Percentiles rank a stretch among this genome's conserved stretches.
These are phyloP conservation scores for Microctenopoma steveboyesi DNA, from an alignment of 2,797 vertebrate genomes.

Conservation along the genomic window DNA sequence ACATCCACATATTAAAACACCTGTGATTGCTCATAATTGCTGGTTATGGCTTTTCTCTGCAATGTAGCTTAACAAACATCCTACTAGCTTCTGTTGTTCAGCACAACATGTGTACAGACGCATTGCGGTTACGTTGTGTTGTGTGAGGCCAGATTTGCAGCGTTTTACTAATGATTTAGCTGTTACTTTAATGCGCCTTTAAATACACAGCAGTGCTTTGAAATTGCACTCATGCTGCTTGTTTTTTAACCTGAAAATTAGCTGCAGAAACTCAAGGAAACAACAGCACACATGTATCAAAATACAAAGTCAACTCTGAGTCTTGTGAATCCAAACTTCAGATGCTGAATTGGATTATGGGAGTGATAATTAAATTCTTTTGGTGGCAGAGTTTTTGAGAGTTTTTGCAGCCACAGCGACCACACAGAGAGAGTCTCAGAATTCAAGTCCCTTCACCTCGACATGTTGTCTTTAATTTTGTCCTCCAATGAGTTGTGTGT, in stretches of 20 bases:
- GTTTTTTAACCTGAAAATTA: constrained; percentile 9
- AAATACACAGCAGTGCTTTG: constrained; percentile 9
- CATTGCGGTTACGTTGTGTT: constrained; percentile 21
- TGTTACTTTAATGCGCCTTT: constrained; percentile 5
- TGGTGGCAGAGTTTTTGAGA: constrained; percentile 53
- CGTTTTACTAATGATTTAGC: constrained; percentile 13
- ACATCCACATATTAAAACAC: constrained; percentile 41
- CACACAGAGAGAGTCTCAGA: constrained; percentile 49
- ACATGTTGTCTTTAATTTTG: constrained; percentile 65
- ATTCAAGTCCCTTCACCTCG: constrained; percentile 53
- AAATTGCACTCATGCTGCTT: neutral
- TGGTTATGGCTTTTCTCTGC: constrained; percentile 32
- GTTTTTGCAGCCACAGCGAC: constrained; percentile 43
- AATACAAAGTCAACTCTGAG: constrained; percentile 26
- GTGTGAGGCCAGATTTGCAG: constrained; percentile 1
- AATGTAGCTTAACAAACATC: constrained; percentile 26
- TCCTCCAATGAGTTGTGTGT: constrained; percentile 48
- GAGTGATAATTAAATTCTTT: constrained; percentile 49
- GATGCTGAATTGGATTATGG: constrained; percentile 45
- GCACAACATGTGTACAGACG: neutral
- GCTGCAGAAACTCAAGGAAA: constrained; percentile 15
- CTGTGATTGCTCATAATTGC: constrained; percentile 39
- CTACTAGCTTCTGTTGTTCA: constrained; percentile 16
- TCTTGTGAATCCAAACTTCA: constrained; percentile 32
- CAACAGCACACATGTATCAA: constrained; percentile 8